Base-by-base conservation (phyloP, 2,888 invertebrate genomes). In the Microplitis manilae region DNA sequence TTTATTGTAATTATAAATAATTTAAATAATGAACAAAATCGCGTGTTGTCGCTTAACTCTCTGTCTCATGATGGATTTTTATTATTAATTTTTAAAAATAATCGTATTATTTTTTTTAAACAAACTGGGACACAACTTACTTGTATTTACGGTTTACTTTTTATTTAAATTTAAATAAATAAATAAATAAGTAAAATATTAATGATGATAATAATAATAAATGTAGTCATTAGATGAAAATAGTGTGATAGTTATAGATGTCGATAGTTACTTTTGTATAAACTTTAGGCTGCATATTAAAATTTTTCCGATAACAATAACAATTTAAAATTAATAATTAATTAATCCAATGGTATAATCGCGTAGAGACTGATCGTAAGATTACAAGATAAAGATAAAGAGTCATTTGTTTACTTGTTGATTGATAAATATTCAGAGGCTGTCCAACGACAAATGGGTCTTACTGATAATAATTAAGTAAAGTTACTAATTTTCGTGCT, bases 161-260 rank as follows among this genome's bases (percentile, higher is more conserved):
- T 2, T 30, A 30, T 30, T 30, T 30, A 30, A 30, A 50, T 50
- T 50, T 50, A 73, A 68, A 68, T 74, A 68, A 80, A 61, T 74
- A 68, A 80, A 61, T 67, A 67, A 74, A 74, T 30, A 9, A 73
- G 62, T 75, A 75, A 38, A 65, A 59, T 30, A 73, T 60, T 40
- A 64, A 61, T 73, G 65, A 77, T 72, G 9, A 68, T 78, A 68
- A 74, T 73, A 79, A 60, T 73, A 78, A 71, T 79, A 71, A 73
- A 67, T 41, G 61, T 74, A 71, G 67, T 38, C 20, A 39, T 20
- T 67, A 50, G 50, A 50, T 39, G 20, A 38, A 38, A 20, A 67
- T 67, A 67, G 39, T 9, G 67, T 67, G 38, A 67, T 67, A 67
- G 67, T 38, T 39, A 38, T 67, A 67, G 67, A 67, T 17, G 2